These are phyloP conservation scores for Tetropium fuscum DNA, from an alignment of 2,888 invertebrate genomes.

Conservation along the genomic window DNA sequence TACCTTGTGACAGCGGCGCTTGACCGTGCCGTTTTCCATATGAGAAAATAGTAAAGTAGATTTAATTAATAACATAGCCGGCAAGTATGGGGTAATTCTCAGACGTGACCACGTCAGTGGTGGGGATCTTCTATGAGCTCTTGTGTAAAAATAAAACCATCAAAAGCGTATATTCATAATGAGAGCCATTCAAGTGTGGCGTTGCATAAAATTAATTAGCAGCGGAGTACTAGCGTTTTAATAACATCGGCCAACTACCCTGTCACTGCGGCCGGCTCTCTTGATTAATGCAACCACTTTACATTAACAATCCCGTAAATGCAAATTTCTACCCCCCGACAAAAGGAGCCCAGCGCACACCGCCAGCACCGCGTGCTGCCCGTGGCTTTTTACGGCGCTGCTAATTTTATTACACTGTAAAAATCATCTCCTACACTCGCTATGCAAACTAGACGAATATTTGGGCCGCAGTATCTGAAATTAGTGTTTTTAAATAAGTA, in stretches of 20 bases:
- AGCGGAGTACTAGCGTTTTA: slow-evolving; percentile 64
- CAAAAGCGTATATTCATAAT: slow-evolving; percentile 63
- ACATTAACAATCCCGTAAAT: slow-evolving; percentile 67
- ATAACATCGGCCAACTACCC: slow-evolving; percentile 62
- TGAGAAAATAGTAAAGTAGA: no score
- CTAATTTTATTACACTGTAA: slow-evolving; percentile 17
- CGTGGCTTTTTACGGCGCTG: slow-evolving; percentile 15
- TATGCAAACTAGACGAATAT: no score
- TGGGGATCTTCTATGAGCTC: slow-evolving; percentile 48
- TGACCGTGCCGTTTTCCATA: no score
- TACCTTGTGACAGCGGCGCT: no score
- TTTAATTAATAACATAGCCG: slow-evolving; percentile 21
- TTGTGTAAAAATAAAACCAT: slow-evolving; percentile 55
- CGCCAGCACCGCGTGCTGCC: slow-evolving; percentile 26
- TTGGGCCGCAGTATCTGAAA: no score
- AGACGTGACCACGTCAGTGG: slow-evolving; percentile 22
- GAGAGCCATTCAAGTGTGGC: slow-evolving; percentile 65
- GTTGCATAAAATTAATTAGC: slow-evolving; percentile 68
- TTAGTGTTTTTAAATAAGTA: no score
- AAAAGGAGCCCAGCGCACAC: slow-evolving; percentile 46
- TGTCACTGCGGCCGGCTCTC: slow-evolving; percentile 62
- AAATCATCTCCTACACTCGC: no score
- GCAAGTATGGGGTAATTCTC: slow-evolving; percentile 23
- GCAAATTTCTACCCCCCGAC: slow-evolving; percentile 54
- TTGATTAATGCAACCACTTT: slow-evolving; percentile 66